A percentile compares a stretch with the other conserved stretches of the same genome.
phyloP scores from a whole-genome alignment of 1,140 invertebrate genomes.

The Sycobia sp. region DNA sequence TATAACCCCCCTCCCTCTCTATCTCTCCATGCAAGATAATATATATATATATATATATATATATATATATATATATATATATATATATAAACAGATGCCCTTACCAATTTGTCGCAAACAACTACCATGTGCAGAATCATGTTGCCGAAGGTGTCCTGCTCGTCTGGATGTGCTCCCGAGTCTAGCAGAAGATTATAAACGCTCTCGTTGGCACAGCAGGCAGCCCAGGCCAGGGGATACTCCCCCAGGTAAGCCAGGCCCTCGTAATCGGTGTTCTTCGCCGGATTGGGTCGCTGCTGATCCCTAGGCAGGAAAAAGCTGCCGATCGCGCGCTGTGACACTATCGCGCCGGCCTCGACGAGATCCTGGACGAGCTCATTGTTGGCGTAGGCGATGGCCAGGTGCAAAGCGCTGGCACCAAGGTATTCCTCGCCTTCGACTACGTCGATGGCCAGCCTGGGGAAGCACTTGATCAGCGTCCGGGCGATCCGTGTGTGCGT shows the following conservation, averaged over 20 bases:
- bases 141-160: conserved; percentile 90
- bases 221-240: conserved; percentile 95
- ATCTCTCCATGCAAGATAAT: too few species aligned
- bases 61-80: too few species aligned
- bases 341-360: conserved; percentile 86
- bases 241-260: conserved; percentile 94
- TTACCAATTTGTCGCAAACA: conserved; percentile 92
- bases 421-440: conserved; percentile 98
- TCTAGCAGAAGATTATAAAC: conserved; percentile 97
- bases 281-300: conserved; percentile 77
- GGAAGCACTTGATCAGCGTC: conserved; percentile 88
- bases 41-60: too few species aligned
- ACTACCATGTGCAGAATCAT: conserved; percentile 99
- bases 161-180: conserved; percentile 88
- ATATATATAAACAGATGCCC: conserved; percentile 41
- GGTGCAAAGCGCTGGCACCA: conserved; percentile 91
- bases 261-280: conserved; percentile 89
- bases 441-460: conserved; percentile 88
- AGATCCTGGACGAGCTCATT: conserved; percentile 94
- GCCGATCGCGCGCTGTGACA: conserved; percentile 90
- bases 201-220: conserved; percentile 93
- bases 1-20: too few species aligned
- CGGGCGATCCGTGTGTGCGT: conserved; percentile 84
- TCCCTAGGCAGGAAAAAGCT: conserved; percentile 92
- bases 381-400: conserved; percentile 95